A percentile compares a stretch with the other conserved stretches of the same genome.
phyloP scores from a whole-genome alignment of 1,140 invertebrate genomes.

The Spodoptera frugiperda region DNA sequence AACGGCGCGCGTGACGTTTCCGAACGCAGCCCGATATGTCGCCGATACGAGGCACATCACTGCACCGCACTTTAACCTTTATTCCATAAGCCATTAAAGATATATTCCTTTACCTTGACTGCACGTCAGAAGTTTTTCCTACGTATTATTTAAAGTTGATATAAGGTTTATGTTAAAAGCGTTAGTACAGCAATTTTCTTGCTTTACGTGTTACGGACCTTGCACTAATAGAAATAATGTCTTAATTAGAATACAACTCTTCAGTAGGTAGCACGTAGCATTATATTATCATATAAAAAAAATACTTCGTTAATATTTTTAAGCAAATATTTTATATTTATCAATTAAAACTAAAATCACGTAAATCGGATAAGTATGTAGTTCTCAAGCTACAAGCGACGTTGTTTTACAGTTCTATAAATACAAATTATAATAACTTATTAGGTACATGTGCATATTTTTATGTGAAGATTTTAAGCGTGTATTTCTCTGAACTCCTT shows the following conservation, averaged over 20 bases:
- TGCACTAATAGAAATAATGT: not conserved
- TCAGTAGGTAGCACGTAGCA: not conserved
- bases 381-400: too few relatives aligned
- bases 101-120: not conserved
- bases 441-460: too few relatives aligned
- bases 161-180: slow-evolving; percentile 42
- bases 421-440: too few relatives aligned
- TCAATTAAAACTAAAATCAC: not conserved
- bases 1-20: slow-evolving; percentile 77
- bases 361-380: too few relatives aligned
- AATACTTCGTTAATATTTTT: not conserved
- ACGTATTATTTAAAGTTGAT: slow-evolving; percentile 41
- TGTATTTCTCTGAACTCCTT: too few relatives aligned
- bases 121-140: slow-evolving; percentile 36
- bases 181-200: slow-evolving; percentile 42
- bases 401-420: too few relatives aligned
- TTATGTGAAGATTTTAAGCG: too few relatives aligned
- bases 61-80: slow-evolving; percentile 45
- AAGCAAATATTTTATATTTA: not conserved
- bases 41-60: slow-evolving; percentile 58
- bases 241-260: not conserved
- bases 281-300: too few relatives aligned
- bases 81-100: not conserved
- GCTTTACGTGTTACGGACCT: slow-evolving; percentile 16
- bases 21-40: slow-evolving; percentile 70